These are phyloP conservation scores for Liasis olivaceus DNA, from an alignment of 2,797 vertebrate genomes.

Conservation along the genomic window DNA sequence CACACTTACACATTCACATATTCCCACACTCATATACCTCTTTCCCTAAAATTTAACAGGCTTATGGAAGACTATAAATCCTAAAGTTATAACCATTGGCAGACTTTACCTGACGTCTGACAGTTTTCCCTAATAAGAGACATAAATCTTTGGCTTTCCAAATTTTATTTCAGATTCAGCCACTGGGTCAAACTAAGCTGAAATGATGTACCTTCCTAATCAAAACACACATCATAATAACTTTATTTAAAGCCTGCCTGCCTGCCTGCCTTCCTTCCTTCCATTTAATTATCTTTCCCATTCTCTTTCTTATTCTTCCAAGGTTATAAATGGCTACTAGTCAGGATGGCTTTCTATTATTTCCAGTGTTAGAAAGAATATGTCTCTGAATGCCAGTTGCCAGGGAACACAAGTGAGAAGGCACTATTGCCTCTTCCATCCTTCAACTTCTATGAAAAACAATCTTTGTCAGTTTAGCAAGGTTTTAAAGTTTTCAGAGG, in stretches of 20 bases:
- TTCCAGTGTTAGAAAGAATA: not conserved
- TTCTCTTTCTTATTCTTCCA: not conserved
- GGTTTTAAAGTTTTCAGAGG: not conserved
- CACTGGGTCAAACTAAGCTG: not conserved
- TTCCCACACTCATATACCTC: not conserved
- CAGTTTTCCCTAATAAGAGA: not conserved
- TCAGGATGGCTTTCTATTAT: not conserved
- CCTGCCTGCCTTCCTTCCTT: not conserved
- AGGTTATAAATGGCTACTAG: not conserved
- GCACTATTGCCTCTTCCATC: not conserved
- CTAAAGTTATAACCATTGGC: not conserved
- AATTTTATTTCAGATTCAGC: not conserved
- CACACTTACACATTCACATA: not conserved
- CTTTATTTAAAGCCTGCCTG: not conserved
- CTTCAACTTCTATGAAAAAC: not conserved
- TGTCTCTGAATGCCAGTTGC: not conserved
- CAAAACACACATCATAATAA: not conserved
- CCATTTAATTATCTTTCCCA: not conserved
- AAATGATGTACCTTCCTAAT: not conserved
- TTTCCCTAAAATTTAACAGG: not conserved
- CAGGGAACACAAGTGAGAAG: not conserved
- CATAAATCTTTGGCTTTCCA: not conserved
- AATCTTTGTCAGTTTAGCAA: too few relatives aligned
- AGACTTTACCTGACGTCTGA: not conserved
- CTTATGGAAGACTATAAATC: not conserved